Evolutionary conservation across 2,888 invertebrate species (phyloP).

Genomic region (Craniophora ligustri): DNA sequence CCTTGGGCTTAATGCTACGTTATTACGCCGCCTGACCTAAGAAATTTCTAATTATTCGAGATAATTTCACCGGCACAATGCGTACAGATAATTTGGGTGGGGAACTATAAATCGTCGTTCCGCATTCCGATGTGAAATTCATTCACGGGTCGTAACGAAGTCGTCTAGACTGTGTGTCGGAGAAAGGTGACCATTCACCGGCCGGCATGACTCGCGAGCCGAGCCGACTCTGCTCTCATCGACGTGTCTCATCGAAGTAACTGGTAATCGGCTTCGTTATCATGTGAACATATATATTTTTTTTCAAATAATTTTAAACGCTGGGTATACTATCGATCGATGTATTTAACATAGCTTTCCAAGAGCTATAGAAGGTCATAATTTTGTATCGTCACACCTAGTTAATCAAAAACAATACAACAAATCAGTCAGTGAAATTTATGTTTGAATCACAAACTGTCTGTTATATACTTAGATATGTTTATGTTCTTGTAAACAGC

Average conservation of each 20-base stretch:
- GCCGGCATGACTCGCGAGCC: constrained; percentile 67
- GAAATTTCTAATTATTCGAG: constrained; percentile 72
- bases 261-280: constrained; percentile 60
- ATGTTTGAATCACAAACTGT: constrained; percentile 15
- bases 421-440: constrained; percentile 4
- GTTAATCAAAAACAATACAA: constrained; percentile 14
- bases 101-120: constrained; percentile 80
- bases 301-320: constrained; percentile 26
- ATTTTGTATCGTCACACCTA: too few species aligned
- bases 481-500: constrained; percentile 27
- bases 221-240: constrained; percentile 70
- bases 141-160: constrained; percentile 83
- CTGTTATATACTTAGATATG: constrained; percentile 24
- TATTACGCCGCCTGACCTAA: constrained; percentile 53
- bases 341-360: constrained; percentile 30
- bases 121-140: constrained; percentile 86
- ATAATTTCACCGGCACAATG: constrained; percentile 74
- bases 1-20: constrained; percentile 37
- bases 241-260: constrained; percentile 75
- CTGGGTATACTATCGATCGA: constrained; percentile 35
- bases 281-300: constrained; percentile 46
- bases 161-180: constrained; percentile 87
- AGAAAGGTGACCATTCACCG: constrained; percentile 88
- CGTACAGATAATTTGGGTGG: constrained; percentile 72
- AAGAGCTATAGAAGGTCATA: too few species aligned